A percentile compares a stretch with the other conserved stretches of the same genome.
Conservation (phyloP, 2,797 vertebrate species). For the Anisognathus igniventris region DNA sequence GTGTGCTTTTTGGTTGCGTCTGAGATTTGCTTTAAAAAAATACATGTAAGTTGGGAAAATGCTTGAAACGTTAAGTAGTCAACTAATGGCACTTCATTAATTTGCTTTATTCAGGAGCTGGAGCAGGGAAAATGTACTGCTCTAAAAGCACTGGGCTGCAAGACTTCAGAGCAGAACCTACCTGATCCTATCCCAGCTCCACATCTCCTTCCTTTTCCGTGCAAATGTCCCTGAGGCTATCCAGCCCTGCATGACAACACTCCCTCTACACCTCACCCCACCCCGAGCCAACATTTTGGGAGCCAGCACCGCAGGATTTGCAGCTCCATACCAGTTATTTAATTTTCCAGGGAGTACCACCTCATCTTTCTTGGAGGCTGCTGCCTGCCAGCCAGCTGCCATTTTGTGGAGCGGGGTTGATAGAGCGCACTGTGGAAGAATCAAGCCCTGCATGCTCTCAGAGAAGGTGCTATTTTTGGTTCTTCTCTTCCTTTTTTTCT, state of each 20-base stretch:
- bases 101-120: not conserved
- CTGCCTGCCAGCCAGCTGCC: slow-evolving; percentile 33
- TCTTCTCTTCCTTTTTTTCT: slow-evolving; percentile 7
- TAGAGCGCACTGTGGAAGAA: not conserved
- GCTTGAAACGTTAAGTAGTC: not conserved
- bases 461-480: slow-evolving; percentile 24
- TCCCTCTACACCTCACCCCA: not conserved
- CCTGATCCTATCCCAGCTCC: not conserved
- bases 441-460: not conserved
- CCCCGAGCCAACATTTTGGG: not conserved
- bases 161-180: not conserved
- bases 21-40: not conserved
- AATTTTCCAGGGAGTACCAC: slow-evolving; percentile 20
- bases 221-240: not conserved
- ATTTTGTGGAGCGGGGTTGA: not conserved
- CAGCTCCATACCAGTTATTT: not conserved
- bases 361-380: slow-evolving; percentile 5
- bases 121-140: not conserved
- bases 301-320: not conserved
- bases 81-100: not conserved
- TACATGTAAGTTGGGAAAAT: not conserved
- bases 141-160: not conserved
- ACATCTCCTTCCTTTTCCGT: not conserved
- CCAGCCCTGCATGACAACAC: not conserved
- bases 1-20: not conserved